Evolutionary conservation across 2,113 vertebrate species (phyloP), one percentile per base, ranked within the genome.

Genomic region (Donacobius atricapilla): DNA sequence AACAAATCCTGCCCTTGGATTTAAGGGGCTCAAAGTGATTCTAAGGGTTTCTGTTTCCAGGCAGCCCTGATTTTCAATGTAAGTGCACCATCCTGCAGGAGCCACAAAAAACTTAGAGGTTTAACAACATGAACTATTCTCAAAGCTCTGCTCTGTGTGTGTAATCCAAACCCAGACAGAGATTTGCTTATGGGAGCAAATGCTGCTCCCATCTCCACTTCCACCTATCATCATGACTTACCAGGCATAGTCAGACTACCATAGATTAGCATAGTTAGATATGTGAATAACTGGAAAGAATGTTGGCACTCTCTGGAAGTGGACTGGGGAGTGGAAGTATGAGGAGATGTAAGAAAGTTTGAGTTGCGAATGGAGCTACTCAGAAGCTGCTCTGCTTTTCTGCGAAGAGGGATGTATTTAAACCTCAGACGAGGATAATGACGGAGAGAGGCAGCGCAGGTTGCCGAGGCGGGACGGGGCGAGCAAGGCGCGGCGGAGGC

Each of bases 391-490:
- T 63, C 50, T 60, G 16, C 37, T 83, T 40, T 37, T 27, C 58
- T 35, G 15, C 15, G 63, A 65, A 65, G 28, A 60, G 10, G 9
- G 5, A 2, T 77, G 16, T 53, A 27, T 11, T 27, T 51, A 61
- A 91, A 66, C 33, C 18, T n/a, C 35, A 24, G 53, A 31, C 51
- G 30, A 40, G 16, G 16, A 68, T 39, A 57, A 57, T 6, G 66
- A 30, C 4, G 23, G 58, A 66, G 83, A 37, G 77, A 28, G 83
- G 22, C 83, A 22, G 54, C 9, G 37, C 4, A 22, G 33, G 35
- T 35, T 37, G 13, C 6, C 1, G 10, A 56, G 40, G 3, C 0
- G 0, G 35, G 19, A 4, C 5, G 23, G 10, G 44, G 5, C 2
- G 8, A 8, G 30, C 11, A 0, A 31, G 53, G 15, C 17, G 8